phyloP scores from a whole-genome alignment of 2,797 vertebrate genomes.

The Takifugu ocellatus region DNA sequence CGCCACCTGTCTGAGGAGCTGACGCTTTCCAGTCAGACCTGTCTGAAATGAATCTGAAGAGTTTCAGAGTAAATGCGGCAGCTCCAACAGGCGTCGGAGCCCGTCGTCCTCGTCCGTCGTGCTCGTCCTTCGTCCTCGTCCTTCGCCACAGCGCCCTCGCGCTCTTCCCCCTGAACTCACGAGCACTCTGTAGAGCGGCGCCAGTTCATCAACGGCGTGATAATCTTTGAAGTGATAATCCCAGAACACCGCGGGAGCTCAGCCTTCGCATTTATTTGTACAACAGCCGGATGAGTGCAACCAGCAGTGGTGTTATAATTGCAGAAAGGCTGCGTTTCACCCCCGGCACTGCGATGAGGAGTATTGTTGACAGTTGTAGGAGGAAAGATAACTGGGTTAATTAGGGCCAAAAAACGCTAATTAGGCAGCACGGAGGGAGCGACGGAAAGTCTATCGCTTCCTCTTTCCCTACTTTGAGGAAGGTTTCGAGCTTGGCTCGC shows the following conservation, averaged over 20 bases:
- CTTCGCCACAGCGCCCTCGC: constrained; percentile 8
- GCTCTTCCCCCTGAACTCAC: background rate
- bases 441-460: constrained; percentile 73
- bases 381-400: constrained; percentile 74
- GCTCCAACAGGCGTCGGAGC: background rate
- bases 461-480: constrained; percentile 68
- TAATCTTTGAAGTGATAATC: constrained; percentile 52
- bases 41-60: background rate
- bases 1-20: too few relatives aligned
- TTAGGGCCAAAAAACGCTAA: constrained; percentile 72
- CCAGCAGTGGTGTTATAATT: constrained; percentile 63
- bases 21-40: too few relatives aligned
- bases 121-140: constrained; percentile 7
- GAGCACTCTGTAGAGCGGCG: constrained; percentile 17
- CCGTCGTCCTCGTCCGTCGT: constrained; percentile 5
- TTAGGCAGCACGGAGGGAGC: constrained; percentile 71
- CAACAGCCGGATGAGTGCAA: constrained; percentile 65
- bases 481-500: constrained; percentile 66
- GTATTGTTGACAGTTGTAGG: constrained; percentile 73
- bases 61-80: constrained; percentile 10
- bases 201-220: constrained; percentile 9
- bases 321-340: constrained; percentile 61
- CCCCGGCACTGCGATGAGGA: constrained; percentile 53
- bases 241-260: constrained; percentile 39
- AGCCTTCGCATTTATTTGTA: constrained; percentile 57